phyloP scores from a whole-genome alignment of 2,113 vertebrate genomes.

The Podilymbus podiceps region DNA sequence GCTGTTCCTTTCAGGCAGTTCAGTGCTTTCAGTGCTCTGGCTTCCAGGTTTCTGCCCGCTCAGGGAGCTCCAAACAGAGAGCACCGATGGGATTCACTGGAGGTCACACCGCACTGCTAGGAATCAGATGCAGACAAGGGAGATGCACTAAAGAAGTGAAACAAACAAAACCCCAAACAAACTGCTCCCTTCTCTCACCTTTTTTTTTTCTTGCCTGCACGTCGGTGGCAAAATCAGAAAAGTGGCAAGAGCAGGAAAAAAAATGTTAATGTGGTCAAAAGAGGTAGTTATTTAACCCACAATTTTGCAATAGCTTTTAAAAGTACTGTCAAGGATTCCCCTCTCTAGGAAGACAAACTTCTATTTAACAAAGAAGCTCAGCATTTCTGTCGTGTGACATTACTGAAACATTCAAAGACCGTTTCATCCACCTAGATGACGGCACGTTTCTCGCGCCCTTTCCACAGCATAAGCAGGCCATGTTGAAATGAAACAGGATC shows the following conservation, averaged over 20 bases:
- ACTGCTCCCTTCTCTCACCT: not conserved
- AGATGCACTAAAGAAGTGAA: not conserved
- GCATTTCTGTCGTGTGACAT: not conserved
- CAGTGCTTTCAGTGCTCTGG: not conserved
- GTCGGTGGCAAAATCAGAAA: not conserved
- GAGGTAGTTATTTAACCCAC: not conserved
- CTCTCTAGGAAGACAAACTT: not conserved
- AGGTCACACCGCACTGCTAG: not conserved
- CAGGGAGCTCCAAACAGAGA: rapidly evolving
- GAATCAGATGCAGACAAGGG: not conserved
- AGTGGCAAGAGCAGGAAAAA: not conserved
- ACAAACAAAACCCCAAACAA: not conserved
- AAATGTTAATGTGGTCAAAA: not conserved
- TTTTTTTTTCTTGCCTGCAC: not conserved
- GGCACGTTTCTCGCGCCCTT: not conserved
- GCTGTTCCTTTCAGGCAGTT: not conserved
- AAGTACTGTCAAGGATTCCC: not conserved
- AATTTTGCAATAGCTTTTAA: not conserved
- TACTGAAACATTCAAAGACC: not conserved
- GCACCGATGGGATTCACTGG: not conserved
- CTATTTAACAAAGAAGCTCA: not conserved
- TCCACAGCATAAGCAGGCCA: not conserved
- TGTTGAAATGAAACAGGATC: not conserved
- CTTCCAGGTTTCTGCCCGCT: not conserved
- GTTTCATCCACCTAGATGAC: not conserved